These are phyloP conservation scores for Siniperca undulata DNA, from an alignment of 2,797 vertebrate genomes.

Conservation along the genomic window DNA sequence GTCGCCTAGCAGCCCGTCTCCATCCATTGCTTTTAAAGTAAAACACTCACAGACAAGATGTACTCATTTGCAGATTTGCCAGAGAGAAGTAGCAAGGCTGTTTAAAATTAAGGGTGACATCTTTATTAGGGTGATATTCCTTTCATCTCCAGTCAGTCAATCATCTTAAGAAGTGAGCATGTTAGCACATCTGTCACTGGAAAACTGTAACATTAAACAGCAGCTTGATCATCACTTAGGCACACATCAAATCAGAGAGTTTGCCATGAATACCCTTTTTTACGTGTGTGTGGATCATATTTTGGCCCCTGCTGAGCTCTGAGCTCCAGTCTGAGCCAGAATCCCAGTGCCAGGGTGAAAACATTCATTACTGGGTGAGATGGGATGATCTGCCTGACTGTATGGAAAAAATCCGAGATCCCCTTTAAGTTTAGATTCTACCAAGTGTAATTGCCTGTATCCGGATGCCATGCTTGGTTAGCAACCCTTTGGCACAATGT, in stretches of 20 bases:
- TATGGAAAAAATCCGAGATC: constrained; percentile 47
- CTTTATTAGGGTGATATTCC: constrained; percentile 66
- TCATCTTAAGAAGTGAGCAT: constrained; percentile 59
- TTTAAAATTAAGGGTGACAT: constrained; percentile 68
- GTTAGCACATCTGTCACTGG: constrained; percentile 55
- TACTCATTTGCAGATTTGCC: constrained; percentile 64
- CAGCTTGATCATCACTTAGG: constrained; percentile 66
- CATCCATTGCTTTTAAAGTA: constrained; percentile 72
- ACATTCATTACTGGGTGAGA: constrained; percentile 60
- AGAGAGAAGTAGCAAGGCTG: constrained; percentile 44
- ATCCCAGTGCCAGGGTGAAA: constrained; percentile 39
- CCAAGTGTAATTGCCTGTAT: constrained; percentile 49
- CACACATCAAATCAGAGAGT: constrained; percentile 53
- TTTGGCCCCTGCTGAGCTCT: constrained; percentile 42
- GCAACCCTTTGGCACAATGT: constrained; percentile 44
- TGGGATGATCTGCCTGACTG: constrained; percentile 32
- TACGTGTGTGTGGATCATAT: constrained; percentile 45
- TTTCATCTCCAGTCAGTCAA: constrained; percentile 62
- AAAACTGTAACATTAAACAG: constrained; percentile 62
- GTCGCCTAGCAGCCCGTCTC: constrained; percentile 60
- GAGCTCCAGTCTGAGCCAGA: constrained; percentile 39
- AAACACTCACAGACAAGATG: constrained; percentile 67
- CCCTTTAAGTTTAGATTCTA: constrained; percentile 50
- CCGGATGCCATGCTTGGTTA: constrained; percentile 49
- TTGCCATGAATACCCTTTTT: constrained; percentile 61